Percentiles rank a stretch among this genome's conserved stretches.
These are phyloP conservation scores for Eupithecia subfuscata DNA, from an alignment of 2,888 invertebrate genomes.

Conservation along the genomic window DNA sequence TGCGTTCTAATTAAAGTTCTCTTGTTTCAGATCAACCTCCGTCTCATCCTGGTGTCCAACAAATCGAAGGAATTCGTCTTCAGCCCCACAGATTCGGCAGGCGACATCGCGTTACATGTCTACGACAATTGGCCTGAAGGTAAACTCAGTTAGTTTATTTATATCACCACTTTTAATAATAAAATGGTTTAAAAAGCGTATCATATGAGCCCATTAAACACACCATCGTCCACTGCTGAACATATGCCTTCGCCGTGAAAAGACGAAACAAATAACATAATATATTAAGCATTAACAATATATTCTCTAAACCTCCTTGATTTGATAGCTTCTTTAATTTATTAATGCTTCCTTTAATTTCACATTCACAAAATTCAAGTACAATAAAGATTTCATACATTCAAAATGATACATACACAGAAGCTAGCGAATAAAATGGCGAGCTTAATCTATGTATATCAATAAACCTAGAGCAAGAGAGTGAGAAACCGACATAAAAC, in stretches of 20 bases:
- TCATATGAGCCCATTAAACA: background rate
- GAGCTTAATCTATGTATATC: background rate
- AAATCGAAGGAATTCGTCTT: slow-evolving; percentile 99
- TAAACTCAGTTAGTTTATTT: slow-evolving; percentile 58
- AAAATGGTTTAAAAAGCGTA: background rate
- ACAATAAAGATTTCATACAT: no score
- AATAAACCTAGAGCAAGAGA: background rate
- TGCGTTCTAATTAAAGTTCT: background rate
- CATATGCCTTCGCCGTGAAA: background rate
- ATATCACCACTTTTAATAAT: background rate
- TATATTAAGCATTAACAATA: background rate
- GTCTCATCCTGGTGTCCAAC: slow-evolving; percentile 99
- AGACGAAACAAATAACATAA: background rate
- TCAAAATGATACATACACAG: background rate
- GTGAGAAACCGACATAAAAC: background rate
- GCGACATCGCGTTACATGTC: slow-evolving; percentile 99
- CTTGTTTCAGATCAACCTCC: slow-evolving; percentile 94
- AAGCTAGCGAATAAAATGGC: background rate
- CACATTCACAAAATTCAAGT: background rate
- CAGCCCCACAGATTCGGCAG: slow-evolving; percentile 97
- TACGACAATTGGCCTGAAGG: slow-evolving; percentile 99
- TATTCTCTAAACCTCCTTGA: background rate
- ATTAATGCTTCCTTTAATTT: no score
- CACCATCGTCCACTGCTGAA: background rate
- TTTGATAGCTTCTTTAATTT: background rate